These are phyloP conservation scores for Autographa gamma DNA, from an alignment of 2,888 invertebrate genomes.

Conservation along the genomic window DNA sequence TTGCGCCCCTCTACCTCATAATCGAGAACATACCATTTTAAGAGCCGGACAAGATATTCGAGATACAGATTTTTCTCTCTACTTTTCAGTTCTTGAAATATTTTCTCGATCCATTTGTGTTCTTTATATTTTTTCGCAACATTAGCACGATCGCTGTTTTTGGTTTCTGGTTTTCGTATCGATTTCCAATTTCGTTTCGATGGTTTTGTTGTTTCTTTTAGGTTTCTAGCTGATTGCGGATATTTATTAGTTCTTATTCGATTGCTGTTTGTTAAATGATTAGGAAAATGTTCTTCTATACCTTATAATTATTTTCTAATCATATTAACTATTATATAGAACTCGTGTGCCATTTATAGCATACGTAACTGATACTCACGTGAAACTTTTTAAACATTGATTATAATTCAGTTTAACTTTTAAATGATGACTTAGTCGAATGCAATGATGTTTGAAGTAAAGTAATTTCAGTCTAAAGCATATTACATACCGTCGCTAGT, in stretches of 20 bases:
- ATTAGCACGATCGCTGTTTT: not conserved
- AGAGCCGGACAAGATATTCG: constrained; percentile 32
- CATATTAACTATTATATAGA: too few species aligned
- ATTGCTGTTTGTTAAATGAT: not conserved
- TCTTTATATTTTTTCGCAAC: constrained; percentile 5
- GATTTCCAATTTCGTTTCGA: not conserved
- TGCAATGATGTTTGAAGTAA: too few species aligned
- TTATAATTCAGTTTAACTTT: too few species aligned
- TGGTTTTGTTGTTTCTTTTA: not conserved
- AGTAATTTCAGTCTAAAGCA: too few species aligned
- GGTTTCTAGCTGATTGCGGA: not conserved
- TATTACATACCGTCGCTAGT: not conserved
- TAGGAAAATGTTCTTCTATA: too few species aligned
- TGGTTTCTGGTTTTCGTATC: not conserved
- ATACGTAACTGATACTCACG: too few species aligned
- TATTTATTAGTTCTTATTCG: not conserved
- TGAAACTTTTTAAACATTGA: too few species aligned
- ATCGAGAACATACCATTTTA: constrained; percentile 60
- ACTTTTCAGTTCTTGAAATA: not conserved
- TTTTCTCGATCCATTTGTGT: not conserved
- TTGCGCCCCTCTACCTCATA: constrained; percentile 63
- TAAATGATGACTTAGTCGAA: too few species aligned
- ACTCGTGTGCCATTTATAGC: too few species aligned
- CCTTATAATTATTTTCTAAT: too few species aligned
- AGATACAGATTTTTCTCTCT: not conserved